Evolutionary conservation across 2,113 vertebrate species (phyloP), one percentile per base, ranked within the genome.

Genomic region (Rutilus rutilus): DNA sequence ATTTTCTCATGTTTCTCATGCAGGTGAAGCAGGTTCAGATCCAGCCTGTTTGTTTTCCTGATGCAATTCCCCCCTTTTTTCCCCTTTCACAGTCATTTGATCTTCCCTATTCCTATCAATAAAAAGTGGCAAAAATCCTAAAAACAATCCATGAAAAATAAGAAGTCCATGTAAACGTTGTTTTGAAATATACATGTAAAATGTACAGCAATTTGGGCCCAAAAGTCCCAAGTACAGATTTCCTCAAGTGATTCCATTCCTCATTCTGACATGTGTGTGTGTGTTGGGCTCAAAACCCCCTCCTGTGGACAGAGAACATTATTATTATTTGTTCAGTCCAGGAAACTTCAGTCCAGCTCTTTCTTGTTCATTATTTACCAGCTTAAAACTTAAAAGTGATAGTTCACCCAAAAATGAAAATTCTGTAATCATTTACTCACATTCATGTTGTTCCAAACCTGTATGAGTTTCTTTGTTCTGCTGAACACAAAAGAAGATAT

Each of bases 251-350:
- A 42, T 77, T 17, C 74, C 12, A 42, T 10, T 36, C 27, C 12
- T 80, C 23, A 80, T 62, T 39, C 33, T n/a, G 54, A 15, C 52
- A 42, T 60, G 5, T 45, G 47, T 30, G 3, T 39, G 27, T 42
- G 62, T 17, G 36, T 6, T 54, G 33, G 62, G 33, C 10, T 74
- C 14, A 57, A 4, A 19, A 47, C 25, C 11, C 50, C 69, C 42
- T 84, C 87, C 87, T 88, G 87, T 74, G 81, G 60, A 80, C 27
- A 83, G 15, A 77, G 23, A 73, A 19, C 27, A 36, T 9, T 4
- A 76, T 21, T 57, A 23, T 23, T 23, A 57, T 21, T 54, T 54
- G 5, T 54, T 57, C 19, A 23, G 54, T 57, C 54, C 19, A 57
- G 19, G 5, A 57, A 57, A 57, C 52, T 54, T 30, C 27, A 30